Evolutionary conservation across 1,140 invertebrate species (phyloP).

Genomic region (Helicoverpa armigera): DNA sequence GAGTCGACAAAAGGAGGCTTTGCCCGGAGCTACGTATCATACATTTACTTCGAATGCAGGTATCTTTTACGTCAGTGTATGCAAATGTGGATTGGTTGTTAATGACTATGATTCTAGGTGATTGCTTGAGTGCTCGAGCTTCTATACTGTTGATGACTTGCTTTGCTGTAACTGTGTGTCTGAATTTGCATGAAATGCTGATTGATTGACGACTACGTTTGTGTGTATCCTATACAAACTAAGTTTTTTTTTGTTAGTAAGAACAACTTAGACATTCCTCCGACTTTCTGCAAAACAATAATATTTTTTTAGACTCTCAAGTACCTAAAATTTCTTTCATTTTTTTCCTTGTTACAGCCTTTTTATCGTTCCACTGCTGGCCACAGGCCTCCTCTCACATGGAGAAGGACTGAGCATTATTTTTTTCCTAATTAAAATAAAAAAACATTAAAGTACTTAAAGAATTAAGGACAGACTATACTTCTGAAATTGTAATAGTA

Average conservation of each 20-base stretch:
- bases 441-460: neutral
- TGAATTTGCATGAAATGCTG: neutral
- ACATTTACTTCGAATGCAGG: neutral
- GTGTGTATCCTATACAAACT: too few species aligned
- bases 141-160: neutral
- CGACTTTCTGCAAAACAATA: too few species aligned
- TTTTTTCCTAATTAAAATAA: neutral
- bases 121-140: neutral
- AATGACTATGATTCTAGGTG: neutral
- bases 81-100: constrained; percentile 5
- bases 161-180: neutral
- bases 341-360: neutral
- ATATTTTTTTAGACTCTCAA: too few species aligned
- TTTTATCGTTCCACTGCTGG: too few species aligned
- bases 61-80: neutral
- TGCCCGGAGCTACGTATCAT: constrained; percentile 12
- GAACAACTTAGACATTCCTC: too few species aligned
- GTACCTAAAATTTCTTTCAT: too few species aligned
- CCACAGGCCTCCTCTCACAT: too few species aligned
- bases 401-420: too few species aligned
- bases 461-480: neutral
- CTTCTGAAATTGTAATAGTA: neutral
- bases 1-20: constrained; percentile 4
- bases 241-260: too few species aligned
- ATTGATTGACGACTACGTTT: too few species aligned